Conservation (phyloP, 2,113 vertebrate species). For the Grammomys surdaster region DNA sequence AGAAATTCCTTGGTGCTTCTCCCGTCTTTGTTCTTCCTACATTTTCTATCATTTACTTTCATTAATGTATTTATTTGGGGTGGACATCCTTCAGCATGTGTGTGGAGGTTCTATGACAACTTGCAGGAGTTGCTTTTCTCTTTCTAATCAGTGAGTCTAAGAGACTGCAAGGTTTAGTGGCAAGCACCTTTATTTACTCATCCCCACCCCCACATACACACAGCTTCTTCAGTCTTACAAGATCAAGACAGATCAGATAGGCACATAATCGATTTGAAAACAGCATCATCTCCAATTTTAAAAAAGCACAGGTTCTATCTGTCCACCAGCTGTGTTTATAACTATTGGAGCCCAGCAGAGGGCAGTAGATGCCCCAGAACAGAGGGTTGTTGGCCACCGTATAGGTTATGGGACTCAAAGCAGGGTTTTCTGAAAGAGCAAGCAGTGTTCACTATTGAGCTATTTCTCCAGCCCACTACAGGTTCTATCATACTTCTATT, state of each 20-base stretch:
- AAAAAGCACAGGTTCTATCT: background rate
- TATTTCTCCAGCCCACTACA: background rate
- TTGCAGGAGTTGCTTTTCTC: background rate
- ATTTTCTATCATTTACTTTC: background rate
- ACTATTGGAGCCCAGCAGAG: background rate
- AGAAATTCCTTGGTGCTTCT: background rate
- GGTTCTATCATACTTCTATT: background rate
- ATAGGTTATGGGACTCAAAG: background rate
- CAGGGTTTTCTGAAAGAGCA: background rate
- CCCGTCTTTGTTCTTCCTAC: background rate
- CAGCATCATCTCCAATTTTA: background rate
- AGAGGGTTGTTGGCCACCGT: background rate
- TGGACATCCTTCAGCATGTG: background rate
- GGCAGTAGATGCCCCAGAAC: background rate
- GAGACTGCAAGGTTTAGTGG: background rate
- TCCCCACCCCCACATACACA: background rate
- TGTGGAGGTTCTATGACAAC: background rate
- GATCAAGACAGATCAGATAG: background rate
- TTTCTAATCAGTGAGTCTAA: background rate
- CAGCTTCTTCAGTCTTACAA: background rate
- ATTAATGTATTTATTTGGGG: background rate
- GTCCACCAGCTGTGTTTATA: background rate
- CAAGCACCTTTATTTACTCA: background rate
- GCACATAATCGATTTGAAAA: background rate
- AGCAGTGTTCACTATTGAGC: background rate